phyloP scores from a whole-genome alignment of 1,140 invertebrate genomes.

The Drosophila malerkotliana region DNA sequence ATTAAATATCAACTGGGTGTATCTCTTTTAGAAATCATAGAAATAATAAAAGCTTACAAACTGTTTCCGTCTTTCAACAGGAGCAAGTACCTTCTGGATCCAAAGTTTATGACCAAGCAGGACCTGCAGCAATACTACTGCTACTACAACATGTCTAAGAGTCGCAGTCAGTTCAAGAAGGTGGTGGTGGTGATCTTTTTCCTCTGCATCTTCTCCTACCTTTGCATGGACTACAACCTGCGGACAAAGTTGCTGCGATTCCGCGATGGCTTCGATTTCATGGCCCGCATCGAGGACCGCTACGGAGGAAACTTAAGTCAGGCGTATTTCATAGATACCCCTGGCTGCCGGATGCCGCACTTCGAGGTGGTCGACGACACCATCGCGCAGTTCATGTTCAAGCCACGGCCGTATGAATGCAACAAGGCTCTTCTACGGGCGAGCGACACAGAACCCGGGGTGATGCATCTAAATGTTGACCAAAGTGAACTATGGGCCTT shows the following conservation, averaged over 20 bases:
- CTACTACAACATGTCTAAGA: constrained; percentile 72
- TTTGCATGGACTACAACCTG: constrained; percentile 79
- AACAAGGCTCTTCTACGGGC: constrained; percentile 79
- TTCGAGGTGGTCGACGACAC: constrained; percentile 89
- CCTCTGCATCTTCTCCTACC: constrained; percentile 75
- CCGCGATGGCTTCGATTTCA: constrained; percentile 74
- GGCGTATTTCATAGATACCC: constrained; percentile 88
- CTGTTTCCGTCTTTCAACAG: constrained; percentile 31
- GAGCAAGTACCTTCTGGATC: constrained; percentile 76
- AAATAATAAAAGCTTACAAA: background rate
- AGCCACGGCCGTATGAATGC: constrained; percentile 84
- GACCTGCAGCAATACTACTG: constrained; percentile 78
- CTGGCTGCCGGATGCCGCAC: constrained; percentile 91
- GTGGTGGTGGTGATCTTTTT: constrained; percentile 72
- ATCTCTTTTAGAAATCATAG: too few species aligned
- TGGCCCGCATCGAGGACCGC: constrained; percentile 67
- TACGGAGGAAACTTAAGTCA: constrained; percentile 62
- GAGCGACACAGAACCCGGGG: constrained; percentile 56
- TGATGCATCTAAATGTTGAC: constrained; percentile 86
- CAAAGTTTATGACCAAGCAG: constrained; percentile 78
- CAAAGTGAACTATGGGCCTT: constrained; percentile 85
- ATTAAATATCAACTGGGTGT: too few species aligned
- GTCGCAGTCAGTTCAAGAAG: constrained; percentile 75
- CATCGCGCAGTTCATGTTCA: constrained; percentile 83
- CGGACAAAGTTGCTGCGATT: constrained; percentile 67